A percentile compares a stretch with the other conserved stretches of the same genome.
Conservation (phyloP, 2,888 invertebrate genomes). For the Philaethria dido region DNA sequence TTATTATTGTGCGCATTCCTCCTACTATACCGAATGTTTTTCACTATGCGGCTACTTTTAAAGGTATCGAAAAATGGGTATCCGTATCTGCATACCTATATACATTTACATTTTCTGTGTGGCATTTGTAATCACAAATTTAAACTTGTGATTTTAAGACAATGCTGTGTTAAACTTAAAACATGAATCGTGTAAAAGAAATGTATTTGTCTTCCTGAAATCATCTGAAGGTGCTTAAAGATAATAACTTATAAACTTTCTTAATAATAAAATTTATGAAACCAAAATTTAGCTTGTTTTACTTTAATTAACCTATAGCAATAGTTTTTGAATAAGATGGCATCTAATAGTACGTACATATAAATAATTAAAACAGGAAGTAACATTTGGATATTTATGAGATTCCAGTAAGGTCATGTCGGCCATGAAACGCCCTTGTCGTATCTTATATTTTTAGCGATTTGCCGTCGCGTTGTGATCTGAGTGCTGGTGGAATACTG, state of each 20-base stretch:
- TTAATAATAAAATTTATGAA: conserved; percentile 21
- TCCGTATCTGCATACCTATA: no score
- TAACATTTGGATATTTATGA: conserved; percentile 63
- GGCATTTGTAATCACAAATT: neutral
- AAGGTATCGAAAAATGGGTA: no score
- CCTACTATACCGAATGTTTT: neutral
- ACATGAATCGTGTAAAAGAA: neutral
- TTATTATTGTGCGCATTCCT: neutral
- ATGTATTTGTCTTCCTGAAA: conserved; percentile 26
- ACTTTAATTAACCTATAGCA: neutral
- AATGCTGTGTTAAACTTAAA: neutral
- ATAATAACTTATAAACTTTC: conserved; percentile 30
- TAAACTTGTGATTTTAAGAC: neutral
- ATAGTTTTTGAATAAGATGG: neutral
- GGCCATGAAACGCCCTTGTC: conserved; percentile 75
- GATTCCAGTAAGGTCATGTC: conserved; percentile 69
- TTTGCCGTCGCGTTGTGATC: conserved; percentile 63
- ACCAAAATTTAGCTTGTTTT: conserved; percentile 20
- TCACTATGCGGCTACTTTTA: no score
- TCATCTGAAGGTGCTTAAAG: conserved; percentile 29
- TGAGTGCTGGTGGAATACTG: conserved; percentile 69
- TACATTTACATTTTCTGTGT: no score
- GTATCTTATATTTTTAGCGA: conserved; percentile 78
- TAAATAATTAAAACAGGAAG: conserved; percentile 57
- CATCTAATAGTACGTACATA: conserved; percentile 6